Conservation (phyloP, 2,888 invertebrate genomes). For the Thyatira batis region DNA sequence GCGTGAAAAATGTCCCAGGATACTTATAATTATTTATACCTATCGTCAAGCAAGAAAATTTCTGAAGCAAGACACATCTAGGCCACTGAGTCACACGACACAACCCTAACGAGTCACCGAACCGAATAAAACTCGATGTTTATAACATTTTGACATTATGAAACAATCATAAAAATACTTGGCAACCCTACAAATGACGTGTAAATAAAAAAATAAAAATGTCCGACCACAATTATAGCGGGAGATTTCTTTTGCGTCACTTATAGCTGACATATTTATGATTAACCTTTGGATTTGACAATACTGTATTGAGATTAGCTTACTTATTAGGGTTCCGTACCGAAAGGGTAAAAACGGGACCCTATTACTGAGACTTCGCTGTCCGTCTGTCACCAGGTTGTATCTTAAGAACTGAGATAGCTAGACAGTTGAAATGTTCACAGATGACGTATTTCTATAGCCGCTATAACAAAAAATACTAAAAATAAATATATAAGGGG, state of each 20-base stretch:
- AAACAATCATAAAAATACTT: slow-evolving; percentile 63
- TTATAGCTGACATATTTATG: neutral
- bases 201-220: neutral
- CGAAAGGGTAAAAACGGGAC: no score
- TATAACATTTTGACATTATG: slow-evolving; percentile 49
- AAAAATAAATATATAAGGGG: no score
- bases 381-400: no score
- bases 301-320: no score
- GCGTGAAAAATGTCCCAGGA: no score
- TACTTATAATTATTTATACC: no score
- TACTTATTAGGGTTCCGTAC: no score
- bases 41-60: neutral
- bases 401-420: no score
- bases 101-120: slow-evolving; percentile 15
- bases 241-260: neutral
- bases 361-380: no score
- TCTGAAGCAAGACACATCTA: neutral
- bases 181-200: slow-evolving; percentile 40
- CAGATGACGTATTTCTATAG: no score
- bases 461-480: no score
- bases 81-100: neutral
- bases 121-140: slow-evolving; percentile 40
- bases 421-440: no score
- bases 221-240: neutral
- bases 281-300: neutral